Percentiles rank a stretch among this genome's conserved stretches.
Conservation (phyloP, 1,140 invertebrate genomes). For the Hyphantria cunea region DNA sequence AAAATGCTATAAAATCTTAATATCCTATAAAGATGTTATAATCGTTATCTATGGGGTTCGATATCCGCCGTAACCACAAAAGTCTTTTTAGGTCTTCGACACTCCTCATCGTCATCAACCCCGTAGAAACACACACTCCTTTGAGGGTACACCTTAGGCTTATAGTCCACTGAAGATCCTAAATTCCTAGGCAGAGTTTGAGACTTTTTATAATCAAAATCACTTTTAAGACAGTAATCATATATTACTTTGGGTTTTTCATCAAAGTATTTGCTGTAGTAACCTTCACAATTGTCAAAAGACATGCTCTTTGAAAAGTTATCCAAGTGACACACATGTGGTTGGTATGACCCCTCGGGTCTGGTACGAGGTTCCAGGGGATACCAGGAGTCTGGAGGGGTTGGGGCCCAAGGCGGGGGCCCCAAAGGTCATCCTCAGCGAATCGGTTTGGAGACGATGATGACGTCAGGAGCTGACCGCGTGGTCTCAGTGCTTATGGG, state of each 20-base stretch:
- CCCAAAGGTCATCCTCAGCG: slow-evolving; percentile 76
- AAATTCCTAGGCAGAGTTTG: slow-evolving; percentile 69
- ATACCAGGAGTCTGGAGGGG: slow-evolving; percentile 51
- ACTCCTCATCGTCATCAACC: slow-evolving; percentile 41
- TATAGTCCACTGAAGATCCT: slow-evolving; percentile 59
- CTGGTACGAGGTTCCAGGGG: slow-evolving; percentile 54
- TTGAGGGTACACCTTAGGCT: slow-evolving; percentile 52
- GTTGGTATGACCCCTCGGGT: slow-evolving; percentile 64
- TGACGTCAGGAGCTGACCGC: slow-evolving; percentile 93
- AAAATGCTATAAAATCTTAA: slow-evolving; percentile 2
- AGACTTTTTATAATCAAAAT: slow-evolving; percentile 53
- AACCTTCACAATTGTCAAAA: slow-evolving; percentile 61
- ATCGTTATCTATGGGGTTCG: slow-evolving; percentile 65
- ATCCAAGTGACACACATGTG: slow-evolving; percentile 45
- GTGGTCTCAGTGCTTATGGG: slow-evolving; percentile 90
- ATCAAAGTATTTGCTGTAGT: slow-evolving; percentile 69
- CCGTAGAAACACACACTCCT: slow-evolving; percentile 66
- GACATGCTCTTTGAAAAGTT: slow-evolving; percentile 52
- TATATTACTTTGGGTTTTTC: slow-evolving; percentile 66
- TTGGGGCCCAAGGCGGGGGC: slow-evolving; percentile 72
- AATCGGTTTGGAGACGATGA: slow-evolving; percentile 81
- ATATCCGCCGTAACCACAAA: slow-evolving; percentile 62
- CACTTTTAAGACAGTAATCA: slow-evolving; percentile 73
- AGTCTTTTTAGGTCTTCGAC: slow-evolving; percentile 41
- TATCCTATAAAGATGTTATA: slow-evolving; percentile 21